These are phyloP conservation scores for Larimichthys polyactis DNA, from an alignment of 2,113 vertebrate species.

Conservation along the genomic window DNA sequence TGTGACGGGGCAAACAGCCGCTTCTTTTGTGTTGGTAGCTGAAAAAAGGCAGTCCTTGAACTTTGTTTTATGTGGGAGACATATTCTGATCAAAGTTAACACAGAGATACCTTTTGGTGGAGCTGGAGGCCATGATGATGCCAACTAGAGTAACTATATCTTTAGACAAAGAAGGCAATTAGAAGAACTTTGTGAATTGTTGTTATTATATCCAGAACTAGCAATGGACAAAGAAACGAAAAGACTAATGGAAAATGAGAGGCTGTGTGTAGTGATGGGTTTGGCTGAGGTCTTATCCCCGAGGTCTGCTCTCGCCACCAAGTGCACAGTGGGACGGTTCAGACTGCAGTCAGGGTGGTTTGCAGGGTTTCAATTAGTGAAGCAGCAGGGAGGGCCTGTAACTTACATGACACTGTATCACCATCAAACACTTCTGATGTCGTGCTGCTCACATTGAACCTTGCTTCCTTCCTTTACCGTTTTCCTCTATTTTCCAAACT, in stretches of 20 bases:
- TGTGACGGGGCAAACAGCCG: too few relatives aligned
- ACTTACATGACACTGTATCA: slow-evolving; percentile 50
- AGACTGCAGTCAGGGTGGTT: slow-evolving; percentile 50
- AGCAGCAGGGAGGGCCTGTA: slow-evolving; percentile 50
- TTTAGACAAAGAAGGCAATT: too few relatives aligned
- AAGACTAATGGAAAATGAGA: slow-evolving; percentile 26
- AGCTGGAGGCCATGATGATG: too few relatives aligned
- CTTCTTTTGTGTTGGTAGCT: too few relatives aligned
- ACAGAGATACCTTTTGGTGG: too few relatives aligned
- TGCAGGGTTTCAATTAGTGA: slow-evolving; percentile 56
- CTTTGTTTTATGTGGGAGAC: too few relatives aligned
- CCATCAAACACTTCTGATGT: slow-evolving; percentile 48
- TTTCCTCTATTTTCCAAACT: slow-evolving; percentile 5
- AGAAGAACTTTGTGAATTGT: too few relatives aligned
- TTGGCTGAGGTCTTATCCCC: slow-evolving; percentile 17
- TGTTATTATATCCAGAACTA: not conserved
- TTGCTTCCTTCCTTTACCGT: slow-evolving; percentile 22
- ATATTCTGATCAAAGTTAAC: too few relatives aligned
- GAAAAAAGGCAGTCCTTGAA: too few relatives aligned
- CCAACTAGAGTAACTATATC: too few relatives aligned
- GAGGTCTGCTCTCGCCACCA: slow-evolving; percentile 38
- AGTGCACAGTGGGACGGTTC: slow-evolving; percentile 40
- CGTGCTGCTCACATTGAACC: slow-evolving; percentile 24
- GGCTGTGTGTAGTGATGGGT: slow-evolving; percentile 12
- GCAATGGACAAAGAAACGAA: not conserved